Conservation (phyloP, 2,888 invertebrate species). For the Agrotis exclamationis region DNA sequence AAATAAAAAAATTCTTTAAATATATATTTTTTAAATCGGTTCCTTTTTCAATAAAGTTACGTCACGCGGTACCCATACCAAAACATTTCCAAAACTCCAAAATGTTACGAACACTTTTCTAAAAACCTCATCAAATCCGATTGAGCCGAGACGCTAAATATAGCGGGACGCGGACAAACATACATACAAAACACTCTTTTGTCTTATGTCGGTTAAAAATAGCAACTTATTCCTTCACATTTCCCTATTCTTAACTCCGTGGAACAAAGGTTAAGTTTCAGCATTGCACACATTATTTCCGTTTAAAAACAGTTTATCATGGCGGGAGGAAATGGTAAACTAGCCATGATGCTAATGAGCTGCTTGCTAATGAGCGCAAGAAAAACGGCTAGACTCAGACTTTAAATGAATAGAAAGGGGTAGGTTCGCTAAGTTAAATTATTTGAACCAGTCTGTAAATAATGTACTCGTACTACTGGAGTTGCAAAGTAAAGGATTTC, state of each 20-base stretch:
- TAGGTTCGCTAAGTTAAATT: conserved; percentile 2
- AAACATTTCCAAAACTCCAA: no score
- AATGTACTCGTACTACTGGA: neutral
- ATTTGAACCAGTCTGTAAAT: neutral
- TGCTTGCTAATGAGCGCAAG: conserved; percentile 47
- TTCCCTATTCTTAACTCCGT: neutral
- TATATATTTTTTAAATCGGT: no score
- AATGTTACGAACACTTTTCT: no score
- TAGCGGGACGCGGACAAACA: no score
- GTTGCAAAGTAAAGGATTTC: neutral
- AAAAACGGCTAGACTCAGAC: conserved; percentile 57
- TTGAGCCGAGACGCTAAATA: no score
- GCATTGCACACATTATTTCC: neutral
- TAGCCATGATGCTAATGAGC: conserved; percentile 38
- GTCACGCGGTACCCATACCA: no score
- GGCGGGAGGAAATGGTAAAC: conserved; percentile 19
- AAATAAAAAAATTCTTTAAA: no score
- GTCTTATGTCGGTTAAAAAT: neutral
- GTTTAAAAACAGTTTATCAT: conserved; percentile 29
- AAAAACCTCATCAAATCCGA: no score
- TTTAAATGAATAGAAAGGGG: conserved; percentile 16
- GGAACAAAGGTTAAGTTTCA: neutral
- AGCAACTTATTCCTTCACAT: neutral
- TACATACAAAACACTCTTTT: no score
- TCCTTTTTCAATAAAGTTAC: no score